Percentiles rank a stretch among this genome's conserved stretches.
phyloP scores from a whole-genome alignment of 1,140 invertebrate species.

The Battus philenor region DNA sequence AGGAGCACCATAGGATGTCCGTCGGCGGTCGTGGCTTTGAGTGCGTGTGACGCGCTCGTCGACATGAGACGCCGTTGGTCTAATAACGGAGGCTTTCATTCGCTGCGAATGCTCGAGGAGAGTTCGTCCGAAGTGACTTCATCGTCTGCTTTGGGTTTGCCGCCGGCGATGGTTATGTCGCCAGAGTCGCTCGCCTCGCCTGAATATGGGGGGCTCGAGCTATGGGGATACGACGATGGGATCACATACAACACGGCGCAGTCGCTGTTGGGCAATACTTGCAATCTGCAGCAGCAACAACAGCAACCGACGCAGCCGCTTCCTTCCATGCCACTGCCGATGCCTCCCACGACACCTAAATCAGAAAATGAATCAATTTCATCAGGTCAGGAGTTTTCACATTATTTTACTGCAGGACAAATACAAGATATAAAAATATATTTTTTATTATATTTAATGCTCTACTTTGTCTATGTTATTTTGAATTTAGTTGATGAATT shows the following conservation, averaged over 20 bases:
- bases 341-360: conserved; percentile 72
- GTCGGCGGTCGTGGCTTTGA: conserved; percentile 44
- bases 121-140: conserved; percentile 85
- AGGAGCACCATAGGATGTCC: conserved; percentile 61
- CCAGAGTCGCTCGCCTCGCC: conserved; percentile 80
- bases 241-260: conserved; percentile 52
- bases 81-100: conserved; percentile 80
- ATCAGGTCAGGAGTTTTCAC: conserved; percentile 56
- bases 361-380: conserved; percentile 75
- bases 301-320: conserved; percentile 67
- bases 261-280: conserved; percentile 52
- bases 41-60: conserved; percentile 65
- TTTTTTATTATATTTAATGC: too few relatives aligned
- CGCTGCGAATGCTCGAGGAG: conserved; percentile 81
- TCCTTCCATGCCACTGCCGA: conserved; percentile 67
- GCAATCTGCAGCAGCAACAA: conserved; percentile 53
- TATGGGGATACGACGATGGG: conserved; percentile 84
- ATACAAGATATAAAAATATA: too few relatives aligned
- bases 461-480: too few relatives aligned
- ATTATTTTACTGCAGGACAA: too few relatives aligned
- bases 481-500: too few relatives aligned
- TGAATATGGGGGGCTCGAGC: conserved; percentile 85
- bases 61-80: conserved; percentile 83
- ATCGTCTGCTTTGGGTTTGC: conserved; percentile 78
- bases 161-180: conserved; percentile 81